These are phyloP conservation scores for Halcyon leucocephala DNA, from an alignment of 2,797 vertebrate genomes.

Conservation along the genomic window DNA sequence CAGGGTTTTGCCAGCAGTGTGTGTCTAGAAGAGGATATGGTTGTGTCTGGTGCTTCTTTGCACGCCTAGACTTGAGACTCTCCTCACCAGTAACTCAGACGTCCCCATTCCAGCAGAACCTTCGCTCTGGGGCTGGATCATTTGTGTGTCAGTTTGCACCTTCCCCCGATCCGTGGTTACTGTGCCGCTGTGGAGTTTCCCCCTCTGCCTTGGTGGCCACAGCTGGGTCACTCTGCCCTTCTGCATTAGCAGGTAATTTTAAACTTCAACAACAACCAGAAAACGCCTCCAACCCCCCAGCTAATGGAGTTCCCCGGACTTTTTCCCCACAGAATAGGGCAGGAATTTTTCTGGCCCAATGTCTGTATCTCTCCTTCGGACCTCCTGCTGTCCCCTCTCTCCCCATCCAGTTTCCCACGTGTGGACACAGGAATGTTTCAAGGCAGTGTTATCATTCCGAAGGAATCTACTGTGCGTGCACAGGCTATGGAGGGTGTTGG, in stretches of 20 bases:
- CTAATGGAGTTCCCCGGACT: background rate
- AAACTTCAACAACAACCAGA: background rate
- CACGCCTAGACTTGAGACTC: background rate
- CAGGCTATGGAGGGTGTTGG: background rate
- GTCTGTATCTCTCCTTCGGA: background rate
- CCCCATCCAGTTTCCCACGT: background rate
- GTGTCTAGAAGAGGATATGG: background rate
- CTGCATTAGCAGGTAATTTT: background rate
- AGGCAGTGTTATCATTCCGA: conserved; percentile 61
- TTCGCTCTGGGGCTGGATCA: background rate
- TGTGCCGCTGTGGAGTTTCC: background rate
- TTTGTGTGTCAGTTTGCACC: background rate
- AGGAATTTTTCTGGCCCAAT: background rate
- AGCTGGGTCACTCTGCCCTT: background rate
- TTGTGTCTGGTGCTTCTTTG: background rate
- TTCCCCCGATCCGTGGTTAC: background rate
- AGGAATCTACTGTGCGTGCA: conserved; percentile 61
- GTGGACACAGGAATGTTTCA: conserved; percentile 21
- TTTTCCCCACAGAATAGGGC: background rate
- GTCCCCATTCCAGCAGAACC: background rate
- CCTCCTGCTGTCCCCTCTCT: conserved; percentile 43
- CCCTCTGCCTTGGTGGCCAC: background rate
- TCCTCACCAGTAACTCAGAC: background rate
- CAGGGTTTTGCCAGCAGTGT: background rate
- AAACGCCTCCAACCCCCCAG: background rate